Conservation (phyloP, 2,113 vertebrate genomes). For the Vombatus ursinus region DNA sequence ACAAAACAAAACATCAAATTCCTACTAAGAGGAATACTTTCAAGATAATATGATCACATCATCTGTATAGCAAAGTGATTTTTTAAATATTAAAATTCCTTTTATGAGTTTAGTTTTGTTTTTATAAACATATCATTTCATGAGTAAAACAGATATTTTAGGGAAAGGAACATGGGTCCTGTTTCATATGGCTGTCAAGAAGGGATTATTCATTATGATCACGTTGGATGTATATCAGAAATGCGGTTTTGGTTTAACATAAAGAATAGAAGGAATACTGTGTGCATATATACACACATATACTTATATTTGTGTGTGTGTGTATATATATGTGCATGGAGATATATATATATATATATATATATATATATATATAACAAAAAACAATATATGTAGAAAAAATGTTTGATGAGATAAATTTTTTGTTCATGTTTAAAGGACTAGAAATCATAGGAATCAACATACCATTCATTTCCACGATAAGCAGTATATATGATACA, state of each 20-base stretch:
- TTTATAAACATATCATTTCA: background rate
- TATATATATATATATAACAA: background rate
- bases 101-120: background rate
- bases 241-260: background rate
- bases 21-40: background rate
- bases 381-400: background rate
- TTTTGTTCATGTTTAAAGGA: background rate
- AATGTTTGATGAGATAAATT: background rate
- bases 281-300: too few species aligned
- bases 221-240: background rate
- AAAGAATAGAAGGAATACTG: background rate
- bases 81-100: background rate
- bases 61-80: background rate
- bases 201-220: background rate
- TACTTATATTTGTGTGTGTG: too few species aligned
- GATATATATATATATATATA: too few species aligned
- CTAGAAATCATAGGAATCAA: background rate
- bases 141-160: background rate
- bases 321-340: too few species aligned
- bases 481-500: background rate
- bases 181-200: background rate
- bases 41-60: background rate
- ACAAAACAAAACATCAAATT: background rate
- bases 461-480: background rate
- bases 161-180: background rate